phyloP scores from a whole-genome alignment of 2,888 invertebrate genomes.

The Graphium colonna region DNA sequence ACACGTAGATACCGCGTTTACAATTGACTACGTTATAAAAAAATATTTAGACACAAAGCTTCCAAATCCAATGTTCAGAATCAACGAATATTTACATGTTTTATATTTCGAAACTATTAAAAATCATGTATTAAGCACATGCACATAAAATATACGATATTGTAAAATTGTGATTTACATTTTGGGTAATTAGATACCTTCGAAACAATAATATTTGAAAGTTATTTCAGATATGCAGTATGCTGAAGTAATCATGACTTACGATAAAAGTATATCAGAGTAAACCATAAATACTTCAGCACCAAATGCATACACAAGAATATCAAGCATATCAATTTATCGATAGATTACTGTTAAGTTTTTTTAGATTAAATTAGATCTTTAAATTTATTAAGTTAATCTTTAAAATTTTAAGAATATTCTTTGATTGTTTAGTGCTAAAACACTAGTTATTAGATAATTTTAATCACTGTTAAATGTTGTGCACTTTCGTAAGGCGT shows the following conservation, averaged over 20 bases:
- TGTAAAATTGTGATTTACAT: conserved; percentile 33
- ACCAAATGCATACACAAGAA: conserved; percentile 57
- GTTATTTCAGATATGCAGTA: neutral
- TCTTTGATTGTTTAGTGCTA: conserved; percentile 61
- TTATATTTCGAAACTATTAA: conserved; percentile 52
- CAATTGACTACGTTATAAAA: conserved; percentile 21
- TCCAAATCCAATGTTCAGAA: conserved; percentile 64
- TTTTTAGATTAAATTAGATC: conserved; percentile 49
- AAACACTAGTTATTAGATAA: conserved; percentile 62
- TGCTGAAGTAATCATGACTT: conserved; percentile 12
- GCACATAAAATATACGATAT: conserved; percentile 40
- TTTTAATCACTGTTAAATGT: conserved; percentile 80
- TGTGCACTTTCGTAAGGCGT: conserved; percentile 72
- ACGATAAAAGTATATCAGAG: neutral
- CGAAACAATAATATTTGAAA: neutral
- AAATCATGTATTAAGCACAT: conserved; percentile 46
- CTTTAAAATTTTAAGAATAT: conserved; percentile 45
- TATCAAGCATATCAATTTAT: conserved; percentile 73
- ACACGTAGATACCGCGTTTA: conserved; percentile 31
- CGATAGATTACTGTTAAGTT: conserved; percentile 42
- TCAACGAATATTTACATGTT: conserved; percentile 77
- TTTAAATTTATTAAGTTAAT: conserved; percentile 51
- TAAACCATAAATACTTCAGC: conserved; percentile 38
- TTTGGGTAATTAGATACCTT: conserved; percentile 7
- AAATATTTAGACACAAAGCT: conserved; percentile 57